Conservation (phyloP, 1,140 invertebrate species). For the Drosophila nigromelanica region DNA sequence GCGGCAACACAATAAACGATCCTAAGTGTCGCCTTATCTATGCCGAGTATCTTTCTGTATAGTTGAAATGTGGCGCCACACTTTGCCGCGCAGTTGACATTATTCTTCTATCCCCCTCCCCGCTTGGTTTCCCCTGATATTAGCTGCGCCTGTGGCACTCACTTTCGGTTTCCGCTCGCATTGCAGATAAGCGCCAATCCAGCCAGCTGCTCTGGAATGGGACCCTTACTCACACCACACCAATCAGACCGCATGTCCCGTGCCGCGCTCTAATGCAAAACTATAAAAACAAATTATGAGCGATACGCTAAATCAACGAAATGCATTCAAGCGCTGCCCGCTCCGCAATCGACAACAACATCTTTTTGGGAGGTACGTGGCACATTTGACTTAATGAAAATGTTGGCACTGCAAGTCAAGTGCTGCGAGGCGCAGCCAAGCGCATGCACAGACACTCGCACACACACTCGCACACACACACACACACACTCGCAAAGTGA, state of each 20-base stretch:
- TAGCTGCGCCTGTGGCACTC: constrained; percentile 18
- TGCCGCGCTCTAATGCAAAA: constrained; percentile 68
- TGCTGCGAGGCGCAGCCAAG: constrained; percentile 73
- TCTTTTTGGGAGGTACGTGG: constrained; percentile 55
- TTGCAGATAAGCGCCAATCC: constrained; percentile 52
- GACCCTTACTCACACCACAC: background rate
- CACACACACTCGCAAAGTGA: constrained; percentile 52
- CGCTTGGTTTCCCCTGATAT: too few species aligned
- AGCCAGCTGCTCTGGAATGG: constrained; percentile 21
- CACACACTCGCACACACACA: constrained; percentile 24
- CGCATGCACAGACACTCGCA: constrained; percentile 40
- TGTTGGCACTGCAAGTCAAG: constrained; percentile 83
- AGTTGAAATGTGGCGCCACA: constrained; percentile 26
- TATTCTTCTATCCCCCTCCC: background rate
- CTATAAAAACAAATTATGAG: constrained; percentile 82
- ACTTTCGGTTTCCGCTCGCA: constrained; percentile 62
- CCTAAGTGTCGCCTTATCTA: constrained; percentile 3
- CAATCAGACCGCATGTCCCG: constrained; percentile 56
- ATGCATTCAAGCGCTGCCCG: constrained; percentile 59
- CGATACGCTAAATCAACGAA: constrained; percentile 80
- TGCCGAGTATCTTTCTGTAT: constrained; percentile 5
- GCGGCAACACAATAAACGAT: background rate
- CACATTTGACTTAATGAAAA: constrained; percentile 82
- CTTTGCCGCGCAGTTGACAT: constrained; percentile 32
- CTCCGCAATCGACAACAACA: constrained; percentile 32